phyloP scores from a whole-genome alignment of 1,140 invertebrate genomes.

The Sweltsa coloradensis region DNA sequence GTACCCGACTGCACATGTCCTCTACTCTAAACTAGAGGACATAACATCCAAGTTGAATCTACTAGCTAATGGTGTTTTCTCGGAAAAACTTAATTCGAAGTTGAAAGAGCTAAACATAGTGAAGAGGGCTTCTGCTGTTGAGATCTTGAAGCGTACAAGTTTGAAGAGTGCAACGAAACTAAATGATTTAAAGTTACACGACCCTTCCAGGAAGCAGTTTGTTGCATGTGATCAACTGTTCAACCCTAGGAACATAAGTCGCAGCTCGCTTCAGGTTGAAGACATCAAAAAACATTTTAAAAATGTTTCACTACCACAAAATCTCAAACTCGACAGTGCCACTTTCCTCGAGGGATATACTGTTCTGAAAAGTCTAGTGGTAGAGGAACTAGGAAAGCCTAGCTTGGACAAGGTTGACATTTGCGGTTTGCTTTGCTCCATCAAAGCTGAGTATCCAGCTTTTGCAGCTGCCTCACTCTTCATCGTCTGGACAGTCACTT shows the following conservation, averaged over 20 bases:
- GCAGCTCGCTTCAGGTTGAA: too few relatives aligned
- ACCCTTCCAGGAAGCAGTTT: not conserved
- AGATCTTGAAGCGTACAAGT: not conserved
- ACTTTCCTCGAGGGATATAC: too few relatives aligned
- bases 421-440: not conserved
- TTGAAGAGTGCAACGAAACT: not conserved
- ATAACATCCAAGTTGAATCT: not conserved
- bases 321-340: too few relatives aligned
- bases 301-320: too few relatives aligned
- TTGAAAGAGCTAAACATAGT: not conserved
- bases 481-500: not conserved
- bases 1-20: conserved; percentile 4
- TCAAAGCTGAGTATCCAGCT: not conserved
- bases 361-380: too few relatives aligned
- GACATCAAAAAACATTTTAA: too few relatives aligned
- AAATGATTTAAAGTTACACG: not conserved
- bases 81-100: not conserved
- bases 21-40: not conserved
- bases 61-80: not conserved
- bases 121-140: not conserved
- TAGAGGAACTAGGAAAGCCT: too few relatives aligned
- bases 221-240: not conserved
- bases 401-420: too few relatives aligned
- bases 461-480: not conserved
- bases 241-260: not conserved